Percentiles rank a stretch among this genome's conserved stretches.
Evolutionary conservation across 2,113 vertebrate genomes (phyloP).

Genomic region (Hemiprocne comata): DNA sequence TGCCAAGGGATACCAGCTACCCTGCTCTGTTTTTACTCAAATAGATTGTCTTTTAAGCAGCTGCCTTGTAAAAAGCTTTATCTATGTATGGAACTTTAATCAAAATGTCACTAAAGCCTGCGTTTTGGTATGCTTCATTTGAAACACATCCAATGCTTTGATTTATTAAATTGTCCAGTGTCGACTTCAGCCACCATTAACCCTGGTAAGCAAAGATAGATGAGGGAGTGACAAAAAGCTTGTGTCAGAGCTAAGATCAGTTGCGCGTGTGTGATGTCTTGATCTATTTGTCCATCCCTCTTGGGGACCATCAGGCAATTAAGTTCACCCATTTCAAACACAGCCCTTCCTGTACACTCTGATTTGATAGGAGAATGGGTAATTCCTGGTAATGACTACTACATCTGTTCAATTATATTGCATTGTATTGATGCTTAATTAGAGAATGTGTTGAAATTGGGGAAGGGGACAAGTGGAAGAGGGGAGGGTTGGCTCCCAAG

Average conservation of each 20-base stretch:
- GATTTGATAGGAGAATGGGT: constrained; percentile 74
- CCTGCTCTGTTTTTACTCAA: constrained; percentile 43
- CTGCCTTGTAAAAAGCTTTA: constrained; percentile 42
- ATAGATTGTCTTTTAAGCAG: constrained; percentile 64
- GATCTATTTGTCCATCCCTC: constrained; percentile 77
- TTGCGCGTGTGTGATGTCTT: constrained; percentile 72
- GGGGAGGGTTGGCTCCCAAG: constrained; percentile 20
- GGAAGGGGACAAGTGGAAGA: constrained; percentile 44
- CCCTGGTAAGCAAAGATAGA: constrained; percentile 70
- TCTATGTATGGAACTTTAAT: constrained; percentile 49
- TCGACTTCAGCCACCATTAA: constrained; percentile 42
- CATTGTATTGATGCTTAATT: constrained; percentile 79
- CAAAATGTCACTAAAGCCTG: constrained; percentile 51
- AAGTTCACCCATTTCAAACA: constrained; percentile 71
- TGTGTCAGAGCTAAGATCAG: constrained; percentile 48
- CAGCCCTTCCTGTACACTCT: constrained; percentile 48
- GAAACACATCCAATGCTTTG: constrained; percentile 36
- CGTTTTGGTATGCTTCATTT: constrained; percentile 53
- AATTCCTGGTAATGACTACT: constrained; percentile 77
- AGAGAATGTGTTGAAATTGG: constrained; percentile 68
- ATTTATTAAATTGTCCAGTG: constrained; percentile 57
- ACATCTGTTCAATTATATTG: constrained; percentile 80
- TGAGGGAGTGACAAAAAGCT: constrained; percentile 66
- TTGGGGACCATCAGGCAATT: constrained; percentile 73
- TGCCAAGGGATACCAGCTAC: constrained; percentile 45